phyloP scores from a whole-genome alignment of 1,140 invertebrate genomes.

The Chionoecetes opilio region DNA sequence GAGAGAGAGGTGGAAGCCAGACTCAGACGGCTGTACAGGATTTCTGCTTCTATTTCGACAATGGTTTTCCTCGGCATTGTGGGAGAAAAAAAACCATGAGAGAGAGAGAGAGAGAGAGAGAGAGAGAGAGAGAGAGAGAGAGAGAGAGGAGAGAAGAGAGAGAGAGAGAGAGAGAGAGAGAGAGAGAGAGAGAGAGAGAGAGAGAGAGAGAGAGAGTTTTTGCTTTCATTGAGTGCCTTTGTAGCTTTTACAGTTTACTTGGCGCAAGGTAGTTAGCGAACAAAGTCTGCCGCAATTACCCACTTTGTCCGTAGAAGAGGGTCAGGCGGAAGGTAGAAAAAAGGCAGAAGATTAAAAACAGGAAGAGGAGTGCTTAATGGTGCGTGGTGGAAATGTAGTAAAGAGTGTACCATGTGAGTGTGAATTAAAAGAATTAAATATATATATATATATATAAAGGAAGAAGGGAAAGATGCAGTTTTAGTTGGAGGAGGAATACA shows the following conservation, averaged over 20 bases:
- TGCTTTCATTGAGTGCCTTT: neutral
- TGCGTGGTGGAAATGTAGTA: neutral
- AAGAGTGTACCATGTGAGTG: neutral
- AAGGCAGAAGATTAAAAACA: neutral
- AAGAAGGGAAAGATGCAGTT: neutral
- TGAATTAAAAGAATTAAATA: neutral
- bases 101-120: too few species aligned
- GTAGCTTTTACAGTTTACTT: neutral
- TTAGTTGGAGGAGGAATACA: neutral
- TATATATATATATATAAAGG: neutral
- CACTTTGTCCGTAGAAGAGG: neutral
- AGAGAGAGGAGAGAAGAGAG: neutral
- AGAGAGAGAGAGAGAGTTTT: neutral
- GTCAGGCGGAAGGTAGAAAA: neutral
- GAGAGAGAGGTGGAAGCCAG: neutral
- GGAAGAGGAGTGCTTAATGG: neutral
- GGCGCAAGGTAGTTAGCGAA: neutral
- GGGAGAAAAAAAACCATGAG: neutral
- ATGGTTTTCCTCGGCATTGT: too few species aligned
- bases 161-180: neutral
- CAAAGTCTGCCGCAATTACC: neutral
- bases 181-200: neutral
- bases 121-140: too few species aligned
- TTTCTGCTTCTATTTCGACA: too few species aligned
- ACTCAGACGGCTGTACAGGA: too few species aligned